Evolutionary conservation across 2,888 invertebrate genomes (phyloP), one percentile per base, ranked within the genome.

Genomic region (Sympetrum striolatum): DNA sequence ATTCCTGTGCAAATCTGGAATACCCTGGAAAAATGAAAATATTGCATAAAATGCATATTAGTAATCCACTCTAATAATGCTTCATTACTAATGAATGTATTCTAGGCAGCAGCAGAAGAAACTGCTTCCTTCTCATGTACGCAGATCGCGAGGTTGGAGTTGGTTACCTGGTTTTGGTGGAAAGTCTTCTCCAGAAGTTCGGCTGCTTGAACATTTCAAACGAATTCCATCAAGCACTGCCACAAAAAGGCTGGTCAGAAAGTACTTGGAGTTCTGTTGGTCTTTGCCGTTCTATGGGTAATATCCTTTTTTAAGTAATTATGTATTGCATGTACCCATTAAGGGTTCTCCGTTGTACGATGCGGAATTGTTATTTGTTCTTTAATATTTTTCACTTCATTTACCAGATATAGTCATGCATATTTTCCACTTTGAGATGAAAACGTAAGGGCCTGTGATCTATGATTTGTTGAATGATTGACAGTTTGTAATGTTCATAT

Each of bases 221-320:
- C 95, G 97, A 44, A 97, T 98, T 91, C 97, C 98, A 58, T 96
- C 96, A 90, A 96, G 97, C 90, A 96, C 96, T 14, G 97, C 98
- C 90, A 96, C 97, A 8, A 94, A 97, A 91, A 98, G 98, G 93
- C 95, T 98, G 91, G 96, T 98, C 92, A 96, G 97, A 93, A 98
- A 98, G 93, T 99, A 99, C 94, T 95, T 99, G 92, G 97, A 98
- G 92, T 97, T 98, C 93, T 98, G 98, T 92, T 97, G 98, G 96
- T 97, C 98, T 6, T 95, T 98, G 92, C 98, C 97, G 90, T 98
- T 97, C 94, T 98, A 98, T 94, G 98, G 98, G 97, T 96, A 93
- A 93, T 94, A 35, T 82, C 39, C 39, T 39, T 39, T 37, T 18
- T 53, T 53, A 1, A 44, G 10, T 44, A 44, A 8, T 44, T 44